Evolutionary conservation across 2,888 invertebrate species (phyloP), one percentile per base, ranked within the genome.

Genomic region (Erebia epiphron): DNA sequence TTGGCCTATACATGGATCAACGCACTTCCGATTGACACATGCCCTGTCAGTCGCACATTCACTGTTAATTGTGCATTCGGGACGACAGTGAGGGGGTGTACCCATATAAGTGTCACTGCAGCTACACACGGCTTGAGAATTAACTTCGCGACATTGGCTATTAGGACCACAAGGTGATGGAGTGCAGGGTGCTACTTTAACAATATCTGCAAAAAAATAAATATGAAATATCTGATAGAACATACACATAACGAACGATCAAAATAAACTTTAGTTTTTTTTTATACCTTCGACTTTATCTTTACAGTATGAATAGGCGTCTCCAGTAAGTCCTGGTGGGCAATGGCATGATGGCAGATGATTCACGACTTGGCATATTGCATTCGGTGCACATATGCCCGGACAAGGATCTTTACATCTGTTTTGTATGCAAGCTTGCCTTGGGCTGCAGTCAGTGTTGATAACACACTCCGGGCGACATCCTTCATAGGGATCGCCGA

Each of bases 81-180:
- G 97, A 77, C 96, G 94, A 82, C 97, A 97, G 54, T 95, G 95
- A n/a, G 95, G 95, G 57, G 98, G 97, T 78, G 95, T 95, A 10
- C 98, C 97, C 76, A 95, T 93, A 79, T 95, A 97, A 73, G 95
- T 94, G 10, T 95, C 91, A 72, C 95, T 91, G 77, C 97, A 97
- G 60, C 95, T 95, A 80, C 97, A 97, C 7, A 96, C 94, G 5
- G 96, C 96, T 84, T 96, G 95, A 62, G 94, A 93, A 78, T 95
- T 95, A 13, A 94, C 87, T 81, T 95, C 95, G 65, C 95, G 94
- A 82, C 97, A 97, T 79, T 95, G 93, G 74, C 97, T 95, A 83
- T 97, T 97, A 16, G 96, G 95, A 18, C 97, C 97, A 80, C 97
- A 97, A 0, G 97, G 97, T 49, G 96, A 96, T 66, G 97, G 97